Evolutionary conservation across 2,113 vertebrate species (phyloP).

Genomic region (Campylomormyrus tamandua): DNA sequence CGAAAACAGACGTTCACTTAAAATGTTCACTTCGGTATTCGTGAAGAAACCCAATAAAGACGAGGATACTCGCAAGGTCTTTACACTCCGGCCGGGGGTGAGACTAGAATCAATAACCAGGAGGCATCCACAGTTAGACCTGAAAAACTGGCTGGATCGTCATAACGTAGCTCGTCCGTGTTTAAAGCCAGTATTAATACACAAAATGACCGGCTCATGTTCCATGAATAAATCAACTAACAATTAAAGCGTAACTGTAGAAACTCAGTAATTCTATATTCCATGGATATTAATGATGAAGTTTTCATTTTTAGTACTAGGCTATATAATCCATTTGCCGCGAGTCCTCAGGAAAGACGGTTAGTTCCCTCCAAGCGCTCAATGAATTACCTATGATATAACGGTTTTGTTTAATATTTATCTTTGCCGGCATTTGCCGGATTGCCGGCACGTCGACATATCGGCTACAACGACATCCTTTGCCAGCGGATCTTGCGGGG

Average conservation of each 20-base stretch:
- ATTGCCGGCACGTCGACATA: neutral
- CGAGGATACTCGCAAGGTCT: neutral
- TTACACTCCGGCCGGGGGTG: neutral
- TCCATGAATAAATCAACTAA: neutral
- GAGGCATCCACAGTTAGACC: neutral
- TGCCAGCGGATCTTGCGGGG: neutral
- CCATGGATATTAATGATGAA: neutral
- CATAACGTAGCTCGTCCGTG: neutral
- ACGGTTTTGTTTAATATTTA: neutral
- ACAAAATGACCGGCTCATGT: neutral
- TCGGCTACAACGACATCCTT: neutral
- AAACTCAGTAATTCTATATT: neutral
- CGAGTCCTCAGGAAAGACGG: neutral
- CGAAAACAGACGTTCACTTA: no score
- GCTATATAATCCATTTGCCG: neutral
- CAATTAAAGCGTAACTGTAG: neutral
- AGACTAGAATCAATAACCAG: neutral
- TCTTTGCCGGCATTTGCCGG: neutral
- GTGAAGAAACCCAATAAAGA: neutral
- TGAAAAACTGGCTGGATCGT: neutral
- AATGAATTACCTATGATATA: neutral
- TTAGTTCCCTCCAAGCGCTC: neutral
- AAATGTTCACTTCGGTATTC: no score
- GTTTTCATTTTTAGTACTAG: neutral
- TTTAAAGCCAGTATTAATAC: neutral